phyloP scores from a whole-genome alignment of 2,888 invertebrate genomes.

The Tachina fera region DNA sequence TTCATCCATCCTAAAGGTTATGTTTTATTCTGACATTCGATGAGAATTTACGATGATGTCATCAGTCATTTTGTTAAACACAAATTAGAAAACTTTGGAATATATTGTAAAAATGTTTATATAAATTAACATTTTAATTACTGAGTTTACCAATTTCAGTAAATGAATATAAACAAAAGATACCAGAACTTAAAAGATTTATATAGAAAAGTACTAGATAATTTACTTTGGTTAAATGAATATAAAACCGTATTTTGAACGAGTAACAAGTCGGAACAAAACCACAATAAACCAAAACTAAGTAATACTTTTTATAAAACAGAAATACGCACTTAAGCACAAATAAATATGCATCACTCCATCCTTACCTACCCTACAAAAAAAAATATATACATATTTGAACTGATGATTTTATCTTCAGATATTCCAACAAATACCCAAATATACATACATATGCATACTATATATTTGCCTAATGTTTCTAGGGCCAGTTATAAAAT shows the following conservation, averaged over 20 bases:
- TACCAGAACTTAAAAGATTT: background rate
- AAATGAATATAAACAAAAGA: background rate
- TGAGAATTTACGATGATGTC: too few relatives aligned
- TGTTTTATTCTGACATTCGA: too few relatives aligned
- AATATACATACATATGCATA: background rate
- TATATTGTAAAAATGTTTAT: background rate
- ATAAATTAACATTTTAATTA: background rate
- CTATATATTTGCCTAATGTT: background rate
- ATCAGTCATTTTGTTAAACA: too few relatives aligned
- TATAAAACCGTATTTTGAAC: conserved; percentile 1
- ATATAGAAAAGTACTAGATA: background rate
- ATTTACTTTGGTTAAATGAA: conserved; percentile 26
- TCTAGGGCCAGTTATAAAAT: background rate
- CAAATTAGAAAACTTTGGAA: too few relatives aligned
- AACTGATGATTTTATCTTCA: background rate
- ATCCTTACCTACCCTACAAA: background rate
- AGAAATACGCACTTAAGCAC: conserved; percentile 37
- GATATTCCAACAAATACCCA: background rate
- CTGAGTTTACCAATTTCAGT: background rate
- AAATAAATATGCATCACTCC: background rate
- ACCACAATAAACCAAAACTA: conserved; percentile 49
- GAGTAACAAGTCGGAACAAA: conserved; percentile 37
- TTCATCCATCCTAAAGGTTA: too few relatives aligned
- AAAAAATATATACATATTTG: background rate
- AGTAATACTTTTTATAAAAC: conserved; percentile 41